Conservation (phyloP, 2,113 vertebrate genomes). For the Ceuthmochares aereus region DNA sequence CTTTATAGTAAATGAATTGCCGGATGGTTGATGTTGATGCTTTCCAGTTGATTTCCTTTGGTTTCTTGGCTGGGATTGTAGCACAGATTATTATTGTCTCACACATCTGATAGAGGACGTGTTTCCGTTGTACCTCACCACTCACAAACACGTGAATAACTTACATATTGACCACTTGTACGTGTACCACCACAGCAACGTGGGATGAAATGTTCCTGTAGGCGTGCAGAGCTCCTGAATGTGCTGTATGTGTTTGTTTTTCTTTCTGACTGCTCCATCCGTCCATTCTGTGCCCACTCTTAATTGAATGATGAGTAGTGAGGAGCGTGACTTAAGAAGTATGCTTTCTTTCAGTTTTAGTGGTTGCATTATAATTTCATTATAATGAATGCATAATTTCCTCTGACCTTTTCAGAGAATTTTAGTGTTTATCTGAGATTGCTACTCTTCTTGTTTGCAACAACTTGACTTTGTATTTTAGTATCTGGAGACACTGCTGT, state of each 20-base stretch:
- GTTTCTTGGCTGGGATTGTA: conserved; percentile 23
- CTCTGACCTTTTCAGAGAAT: not conserved
- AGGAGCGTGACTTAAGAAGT: not conserved
- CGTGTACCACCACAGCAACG: not conserved
- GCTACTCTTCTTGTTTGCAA: not conserved
- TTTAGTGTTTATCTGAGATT: not conserved
- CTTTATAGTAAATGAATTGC: conserved; percentile 45
- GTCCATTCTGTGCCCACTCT: not conserved
- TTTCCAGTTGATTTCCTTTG: conserved; percentile 49
- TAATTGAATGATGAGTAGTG: not conserved
- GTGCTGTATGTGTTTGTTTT: not conserved
- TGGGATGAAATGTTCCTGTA: not conserved
- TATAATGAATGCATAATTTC: not conserved
- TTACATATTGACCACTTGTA: conserved; percentile 9
- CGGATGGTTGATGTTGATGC: conserved; percentile 26
- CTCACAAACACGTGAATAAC: not conserved
- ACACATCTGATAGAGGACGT: conserved; percentile 7
- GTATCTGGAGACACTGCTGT: not conserved
- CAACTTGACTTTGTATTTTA: not conserved
- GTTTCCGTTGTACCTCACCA: not conserved
- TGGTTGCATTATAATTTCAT: not conserved
- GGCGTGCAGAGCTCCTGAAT: not conserved
- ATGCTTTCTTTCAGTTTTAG: not conserved
- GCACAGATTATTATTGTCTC: conserved; percentile 20
- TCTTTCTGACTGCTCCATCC: not conserved